Conservation (phyloP, 2,113 vertebrate genomes). For the Grantiella picta region DNA sequence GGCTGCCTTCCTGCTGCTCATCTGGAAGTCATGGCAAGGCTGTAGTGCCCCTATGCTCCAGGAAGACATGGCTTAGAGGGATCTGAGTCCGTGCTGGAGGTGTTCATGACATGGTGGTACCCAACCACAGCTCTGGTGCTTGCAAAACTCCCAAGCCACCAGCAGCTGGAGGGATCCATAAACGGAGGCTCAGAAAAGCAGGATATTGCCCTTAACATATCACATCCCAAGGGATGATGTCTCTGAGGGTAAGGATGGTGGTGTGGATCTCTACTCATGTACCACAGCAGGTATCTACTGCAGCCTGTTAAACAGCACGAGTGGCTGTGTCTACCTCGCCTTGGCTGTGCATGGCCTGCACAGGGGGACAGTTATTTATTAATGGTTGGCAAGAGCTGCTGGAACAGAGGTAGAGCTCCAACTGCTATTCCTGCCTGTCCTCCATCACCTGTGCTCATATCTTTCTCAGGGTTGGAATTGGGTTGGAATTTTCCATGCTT, state of each 20-base stretch:
- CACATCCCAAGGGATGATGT: neutral
- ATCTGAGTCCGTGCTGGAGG: neutral
- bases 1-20: neutral
- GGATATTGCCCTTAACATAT: accelerated
- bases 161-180: neutral
- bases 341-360: neutral
- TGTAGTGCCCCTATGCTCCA: neutral
- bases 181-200: neutral
- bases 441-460: neutral
- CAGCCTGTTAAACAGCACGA: neutral
- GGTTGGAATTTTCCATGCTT: slow-evolving; percentile 21
- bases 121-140: neutral
- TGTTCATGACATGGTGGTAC: neutral
- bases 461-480: neutral
- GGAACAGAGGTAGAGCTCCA: slow-evolving; percentile 2
- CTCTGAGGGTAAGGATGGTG: neutral
- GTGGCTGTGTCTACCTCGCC: neutral
- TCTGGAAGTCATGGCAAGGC: neutral
- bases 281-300: neutral
- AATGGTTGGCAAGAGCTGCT: slow-evolving; percentile 20
- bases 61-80: neutral
- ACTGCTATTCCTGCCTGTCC: slow-evolving; percentile 32
- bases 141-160: neutral
- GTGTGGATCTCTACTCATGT: neutral
- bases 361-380: slow-evolving; percentile 34